These are phyloP conservation scores for Pachycephus smyrnensis DNA, from an alignment of 2,888 invertebrate species.

Conservation along the genomic window DNA sequence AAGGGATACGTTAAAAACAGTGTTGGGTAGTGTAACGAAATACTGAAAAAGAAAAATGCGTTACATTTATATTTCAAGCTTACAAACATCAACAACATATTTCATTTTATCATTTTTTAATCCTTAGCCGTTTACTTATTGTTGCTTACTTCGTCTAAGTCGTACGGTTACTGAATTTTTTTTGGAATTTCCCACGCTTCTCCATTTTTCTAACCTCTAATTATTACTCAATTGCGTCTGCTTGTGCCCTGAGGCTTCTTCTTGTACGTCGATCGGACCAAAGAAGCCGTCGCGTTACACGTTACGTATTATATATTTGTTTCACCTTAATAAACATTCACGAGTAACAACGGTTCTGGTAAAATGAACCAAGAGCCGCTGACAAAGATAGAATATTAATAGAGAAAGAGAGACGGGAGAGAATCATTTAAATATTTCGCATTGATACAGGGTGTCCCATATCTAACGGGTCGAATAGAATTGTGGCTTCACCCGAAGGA, in stretches of 20 bases:
- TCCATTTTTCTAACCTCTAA: conserved; percentile 17
- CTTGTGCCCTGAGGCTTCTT: conserved; percentile 43
- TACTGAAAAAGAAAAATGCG: conserved; percentile 49
- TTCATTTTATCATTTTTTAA: conserved; percentile 33
- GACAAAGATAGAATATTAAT: not conserved
- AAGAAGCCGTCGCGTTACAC: not conserved
- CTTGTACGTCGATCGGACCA: not conserved
- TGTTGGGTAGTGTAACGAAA: not conserved
- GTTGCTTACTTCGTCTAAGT: conserved; percentile 25
- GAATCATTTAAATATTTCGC: not conserved
- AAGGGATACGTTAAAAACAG: not conserved
- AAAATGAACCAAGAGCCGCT: not conserved
- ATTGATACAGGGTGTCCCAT: too few relatives aligned
- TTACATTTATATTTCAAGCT: conserved; percentile 65
- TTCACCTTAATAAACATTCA: not conserved
- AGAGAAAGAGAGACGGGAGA: not conserved
- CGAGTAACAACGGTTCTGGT: too few relatives aligned
- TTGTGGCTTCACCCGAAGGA: too few relatives aligned
- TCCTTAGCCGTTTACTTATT: conserved; percentile 23
- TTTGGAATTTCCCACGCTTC: conserved; percentile 9
- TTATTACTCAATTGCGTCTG: conserved; percentile 26
- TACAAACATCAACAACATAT: conserved; percentile 65
- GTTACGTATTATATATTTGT: too few relatives aligned
- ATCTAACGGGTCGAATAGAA: too few relatives aligned
- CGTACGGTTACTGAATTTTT: conserved; percentile 26